These are phyloP conservation scores for Eubucco bourcierii DNA, from an alignment of 2,113 vertebrate genomes.

Conservation along the genomic window DNA sequence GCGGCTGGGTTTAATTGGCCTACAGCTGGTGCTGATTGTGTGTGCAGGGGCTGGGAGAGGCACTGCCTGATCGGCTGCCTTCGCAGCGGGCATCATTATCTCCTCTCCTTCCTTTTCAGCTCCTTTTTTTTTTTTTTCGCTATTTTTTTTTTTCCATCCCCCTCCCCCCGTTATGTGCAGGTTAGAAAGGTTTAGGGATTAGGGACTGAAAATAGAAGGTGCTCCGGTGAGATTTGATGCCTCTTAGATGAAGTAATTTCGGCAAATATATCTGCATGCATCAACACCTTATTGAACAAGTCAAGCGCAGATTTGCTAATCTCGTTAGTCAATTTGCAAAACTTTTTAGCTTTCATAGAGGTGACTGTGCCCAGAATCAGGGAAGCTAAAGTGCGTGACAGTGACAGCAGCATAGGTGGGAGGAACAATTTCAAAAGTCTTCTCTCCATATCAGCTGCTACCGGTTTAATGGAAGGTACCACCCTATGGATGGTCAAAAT, in stretches of 20 bases:
- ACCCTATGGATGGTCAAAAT: rapidly evolving
- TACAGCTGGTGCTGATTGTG: conserved; percentile 76
- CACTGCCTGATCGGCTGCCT: conserved; percentile 35
- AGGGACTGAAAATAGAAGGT: conserved; percentile 32
- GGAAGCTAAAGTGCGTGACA: neutral
- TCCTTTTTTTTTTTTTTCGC: neutral
- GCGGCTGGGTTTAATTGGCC: conserved; percentile 80
- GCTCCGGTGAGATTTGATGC: neutral
- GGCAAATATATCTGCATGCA: conserved; percentile 51
- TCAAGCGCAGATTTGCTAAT: conserved; percentile 3
- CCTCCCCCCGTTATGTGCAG: neutral
- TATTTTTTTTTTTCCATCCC: neutral
- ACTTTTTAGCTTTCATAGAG: conserved; percentile 15
- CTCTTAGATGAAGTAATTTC: conserved; percentile 18
- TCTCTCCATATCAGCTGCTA: neutral
- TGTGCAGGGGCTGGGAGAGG: conserved; percentile 54
- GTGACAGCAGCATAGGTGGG: neutral
- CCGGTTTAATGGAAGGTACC: neutral
- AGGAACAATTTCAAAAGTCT: neutral
- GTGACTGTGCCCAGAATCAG: neutral
- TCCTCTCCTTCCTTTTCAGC: conserved; percentile 19
- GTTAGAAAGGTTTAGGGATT: conserved; percentile 54
- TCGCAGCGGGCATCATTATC: conserved; percentile 41
- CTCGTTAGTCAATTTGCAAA: conserved; percentile 48
- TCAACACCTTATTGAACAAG: conserved; percentile 50